phyloP scores from a whole-genome alignment of 1,140 invertebrate genomes.

The Tribolium madens region DNA sequence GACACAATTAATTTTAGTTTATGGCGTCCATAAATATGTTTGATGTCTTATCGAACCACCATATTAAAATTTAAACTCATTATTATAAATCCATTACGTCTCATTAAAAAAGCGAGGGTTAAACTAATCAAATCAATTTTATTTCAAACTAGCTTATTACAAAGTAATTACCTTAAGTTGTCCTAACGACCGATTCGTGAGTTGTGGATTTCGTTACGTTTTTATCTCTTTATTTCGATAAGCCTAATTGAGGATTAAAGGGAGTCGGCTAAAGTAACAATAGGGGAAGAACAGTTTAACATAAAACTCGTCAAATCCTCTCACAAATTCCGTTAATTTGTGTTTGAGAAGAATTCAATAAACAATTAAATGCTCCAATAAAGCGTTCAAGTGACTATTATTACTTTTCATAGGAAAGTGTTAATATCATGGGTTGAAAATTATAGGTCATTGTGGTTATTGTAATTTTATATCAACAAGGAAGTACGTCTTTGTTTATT shows the following conservation, averaged over 20 bases:
- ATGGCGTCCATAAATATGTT: slow-evolving; percentile 2
- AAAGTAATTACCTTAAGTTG: slow-evolving; percentile 7
- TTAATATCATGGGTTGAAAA: slow-evolving; percentile 35
- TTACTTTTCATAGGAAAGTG: slow-evolving; percentile 23
- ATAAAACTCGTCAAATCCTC: not conserved
- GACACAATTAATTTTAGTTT: slow-evolving; percentile 24
- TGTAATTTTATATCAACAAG: slow-evolving; percentile 28
- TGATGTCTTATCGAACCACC: not conserved
- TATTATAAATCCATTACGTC: slow-evolving; percentile 4
- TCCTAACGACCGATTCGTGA: slow-evolving; percentile 20
- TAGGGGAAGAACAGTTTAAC: slow-evolving; percentile 9
- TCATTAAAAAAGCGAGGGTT: slow-evolving; percentile 10
- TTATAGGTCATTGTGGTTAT: slow-evolving; percentile 24
- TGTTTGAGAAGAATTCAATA: not conserved
- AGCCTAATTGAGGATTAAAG: slow-evolving; percentile 34
- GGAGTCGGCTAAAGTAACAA: not conserved
- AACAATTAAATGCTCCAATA: not conserved
- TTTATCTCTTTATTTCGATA: slow-evolving; percentile 29
- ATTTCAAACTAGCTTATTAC: not conserved
- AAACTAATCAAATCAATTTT: not conserved
- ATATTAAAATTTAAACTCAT: not conserved
- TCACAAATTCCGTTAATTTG: slow-evolving; percentile 9
- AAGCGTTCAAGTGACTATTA: not conserved
- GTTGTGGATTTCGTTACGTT: slow-evolving; percentile 29
- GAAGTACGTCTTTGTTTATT: slow-evolving; percentile 14